Percentiles rank a stretch among this genome's conserved stretches.
phyloP scores from a whole-genome alignment of 2,797 vertebrate genomes.

The Dallia pectoralis region DNA sequence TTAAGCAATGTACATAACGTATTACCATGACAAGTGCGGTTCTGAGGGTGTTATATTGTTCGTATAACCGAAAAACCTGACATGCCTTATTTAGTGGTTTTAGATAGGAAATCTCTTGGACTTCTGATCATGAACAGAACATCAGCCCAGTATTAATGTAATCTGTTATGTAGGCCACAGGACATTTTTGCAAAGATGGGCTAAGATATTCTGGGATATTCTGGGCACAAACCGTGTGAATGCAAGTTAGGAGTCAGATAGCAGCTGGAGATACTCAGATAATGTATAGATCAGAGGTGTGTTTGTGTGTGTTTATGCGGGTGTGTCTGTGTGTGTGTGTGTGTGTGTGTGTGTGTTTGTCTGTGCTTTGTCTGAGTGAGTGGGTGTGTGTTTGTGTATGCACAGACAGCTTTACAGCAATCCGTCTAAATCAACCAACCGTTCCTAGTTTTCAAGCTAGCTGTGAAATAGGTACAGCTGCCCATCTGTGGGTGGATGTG shows the following conservation, averaged over 20 bases:
- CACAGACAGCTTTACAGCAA: conserved; percentile 5
- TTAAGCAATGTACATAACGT: not conserved
- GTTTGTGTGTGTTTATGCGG: not conserved
- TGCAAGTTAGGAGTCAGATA: conserved; percentile 9
- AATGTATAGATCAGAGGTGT: conserved; percentile 22
- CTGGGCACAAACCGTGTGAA: conserved; percentile 1
- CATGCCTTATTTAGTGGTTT: not conserved
- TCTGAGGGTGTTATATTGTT: not conserved
- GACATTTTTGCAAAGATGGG: conserved; percentile 10
- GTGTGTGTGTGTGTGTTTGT: not conserved
- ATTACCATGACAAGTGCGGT: not conserved
- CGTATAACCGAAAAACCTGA: too few relatives aligned
- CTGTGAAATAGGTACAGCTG: conserved; percentile 6
- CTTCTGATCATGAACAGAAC: not conserved
- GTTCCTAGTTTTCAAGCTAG: conserved; percentile 10
- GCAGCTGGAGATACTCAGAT: conserved; percentile 10
- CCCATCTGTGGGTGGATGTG: not conserved
- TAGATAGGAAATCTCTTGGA: conserved; percentile 15
- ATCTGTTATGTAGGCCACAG: conserved; percentile 9
- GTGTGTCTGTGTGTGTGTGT: not conserved
- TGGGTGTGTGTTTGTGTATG: conserved; percentile 2
- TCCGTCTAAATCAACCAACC: conserved; percentile 17
- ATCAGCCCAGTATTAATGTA: conserved; percentile 16
- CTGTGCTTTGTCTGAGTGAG: not conserved
- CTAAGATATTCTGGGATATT: conserved; percentile 9